Evolutionary conservation across 2,888 invertebrate species (phyloP).

Genomic region (Lomographa bimaculata): DNA sequence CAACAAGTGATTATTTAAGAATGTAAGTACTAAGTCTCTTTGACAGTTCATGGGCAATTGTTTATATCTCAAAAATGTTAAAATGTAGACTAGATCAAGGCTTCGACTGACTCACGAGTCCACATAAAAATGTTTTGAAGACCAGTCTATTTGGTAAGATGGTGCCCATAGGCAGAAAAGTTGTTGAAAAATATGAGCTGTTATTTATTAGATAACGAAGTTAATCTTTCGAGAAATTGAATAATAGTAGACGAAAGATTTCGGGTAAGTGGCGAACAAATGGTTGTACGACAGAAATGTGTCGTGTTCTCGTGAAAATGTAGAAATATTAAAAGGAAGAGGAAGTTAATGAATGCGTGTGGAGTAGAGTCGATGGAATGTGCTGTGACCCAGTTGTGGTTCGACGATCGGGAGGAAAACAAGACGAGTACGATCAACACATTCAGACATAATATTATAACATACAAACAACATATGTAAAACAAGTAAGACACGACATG

Average conservation of each 20-base stretch:
- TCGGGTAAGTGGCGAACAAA: conserved; percentile 49
- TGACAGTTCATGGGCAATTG: conserved; percentile 23
- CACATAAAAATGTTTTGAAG: conserved; percentile 4
- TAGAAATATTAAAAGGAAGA: conserved; percentile 45
- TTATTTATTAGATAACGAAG: conserved; percentile 50
- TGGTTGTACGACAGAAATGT: conserved; percentile 57
- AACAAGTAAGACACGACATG: not conserved
- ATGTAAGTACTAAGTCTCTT: conserved; percentile 3
- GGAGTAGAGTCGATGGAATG: conserved; percentile 52
- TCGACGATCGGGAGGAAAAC: conserved; percentile 41
- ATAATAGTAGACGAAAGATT: conserved; percentile 56
- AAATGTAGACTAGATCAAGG: conserved; percentile 20
- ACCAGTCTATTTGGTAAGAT: conserved; percentile 2
- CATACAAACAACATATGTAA: too few species aligned
- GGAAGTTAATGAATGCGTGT: conserved; percentile 58
- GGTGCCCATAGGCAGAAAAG: conserved; percentile 2
- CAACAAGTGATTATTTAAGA: not conserved
- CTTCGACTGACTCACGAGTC: conserved; percentile 3
- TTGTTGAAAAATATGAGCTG: conserved; percentile 21
- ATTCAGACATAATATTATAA: conserved; percentile 2
- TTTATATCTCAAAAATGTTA: conserved; percentile 10
- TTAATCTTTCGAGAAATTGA: conserved; percentile 60
- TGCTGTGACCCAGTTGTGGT: conserved; percentile 63
- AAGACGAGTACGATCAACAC: conserved; percentile 14
- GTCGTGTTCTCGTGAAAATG: conserved; percentile 49